These are phyloP conservation scores for Diabrotica virgifera DNA, from an alignment of 1,140 invertebrate genomes.

Conservation along the genomic window DNA sequence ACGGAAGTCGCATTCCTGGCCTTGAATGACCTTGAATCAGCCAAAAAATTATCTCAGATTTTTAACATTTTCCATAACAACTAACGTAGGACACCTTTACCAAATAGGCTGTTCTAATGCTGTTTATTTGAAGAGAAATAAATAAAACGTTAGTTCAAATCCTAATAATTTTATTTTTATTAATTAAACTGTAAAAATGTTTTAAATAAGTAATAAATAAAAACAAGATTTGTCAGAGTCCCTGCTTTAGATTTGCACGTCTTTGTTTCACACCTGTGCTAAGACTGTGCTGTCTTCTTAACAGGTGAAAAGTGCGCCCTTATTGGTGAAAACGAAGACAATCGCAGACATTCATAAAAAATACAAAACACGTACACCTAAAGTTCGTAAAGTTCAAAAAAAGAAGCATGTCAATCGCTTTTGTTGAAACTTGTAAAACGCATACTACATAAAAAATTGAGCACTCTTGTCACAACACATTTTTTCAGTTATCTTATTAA, in stretches of 20 bases:
- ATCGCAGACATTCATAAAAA: slow-evolving; percentile 45
- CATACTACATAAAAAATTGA: slow-evolving; percentile 21
- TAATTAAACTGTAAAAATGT: too few relatives aligned
- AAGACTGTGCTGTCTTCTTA: slow-evolving; percentile 45
- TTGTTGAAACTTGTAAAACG: slow-evolving; percentile 22
- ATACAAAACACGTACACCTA: background rate
- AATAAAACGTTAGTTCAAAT: too few relatives aligned
- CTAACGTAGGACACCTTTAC: too few relatives aligned
- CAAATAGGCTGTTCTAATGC: too few relatives aligned
- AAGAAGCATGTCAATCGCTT: slow-evolving; percentile 31
- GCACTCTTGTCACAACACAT: slow-evolving; percentile 20
- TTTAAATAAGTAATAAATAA: background rate
- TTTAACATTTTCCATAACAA: too few relatives aligned
- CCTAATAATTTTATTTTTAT: too few relatives aligned
- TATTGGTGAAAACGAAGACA: slow-evolving; percentile 62
- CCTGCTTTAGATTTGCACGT: slow-evolving; percentile 23
- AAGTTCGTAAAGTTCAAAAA: slow-evolving; percentile 14
- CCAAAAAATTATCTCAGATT: too few relatives aligned
- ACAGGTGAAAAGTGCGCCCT: slow-evolving; percentile 67
- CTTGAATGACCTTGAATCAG: too few relatives aligned
- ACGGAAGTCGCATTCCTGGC: too few relatives aligned
- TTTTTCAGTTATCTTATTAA: slow-evolving; percentile 5
- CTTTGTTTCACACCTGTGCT: slow-evolving; percentile 21
- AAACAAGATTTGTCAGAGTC: background rate
- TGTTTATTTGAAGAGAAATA: too few relatives aligned